Conservation (phyloP, 1,140 invertebrate genomes). For the Druon quercuslanigerum region DNA sequence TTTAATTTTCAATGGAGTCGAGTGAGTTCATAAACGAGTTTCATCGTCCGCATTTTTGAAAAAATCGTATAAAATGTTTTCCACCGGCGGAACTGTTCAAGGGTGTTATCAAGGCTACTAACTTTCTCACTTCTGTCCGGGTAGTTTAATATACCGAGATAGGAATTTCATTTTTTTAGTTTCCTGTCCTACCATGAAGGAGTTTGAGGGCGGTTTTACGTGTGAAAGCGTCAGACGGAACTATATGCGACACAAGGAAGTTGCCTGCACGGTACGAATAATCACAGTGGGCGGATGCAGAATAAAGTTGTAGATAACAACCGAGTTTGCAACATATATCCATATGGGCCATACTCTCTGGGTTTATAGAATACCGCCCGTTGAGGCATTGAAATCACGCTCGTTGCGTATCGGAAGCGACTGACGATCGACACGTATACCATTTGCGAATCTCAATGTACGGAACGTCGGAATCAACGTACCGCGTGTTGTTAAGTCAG, state of each 20-base stretch:
- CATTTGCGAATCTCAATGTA: slow-evolving; percentile 23
- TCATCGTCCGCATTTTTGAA: not conserved
- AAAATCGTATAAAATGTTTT: not conserved
- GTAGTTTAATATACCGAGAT: slow-evolving; percentile 1
- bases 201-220: not conserved
- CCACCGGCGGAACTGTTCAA: not conserved
- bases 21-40: not conserved
- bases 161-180: not conserved
- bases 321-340: slow-evolving; percentile 11
- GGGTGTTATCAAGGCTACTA: not conserved
- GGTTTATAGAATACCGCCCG: slow-evolving; percentile 25
- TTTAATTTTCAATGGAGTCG: slow-evolving; percentile 10
- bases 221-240: slow-evolving; percentile 6
- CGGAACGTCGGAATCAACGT: slow-evolving; percentile 2
- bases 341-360: not conserved
- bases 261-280: slow-evolving; percentile 16
- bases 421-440: slow-evolving; percentile 13
- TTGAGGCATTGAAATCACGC: slow-evolving; percentile 28
- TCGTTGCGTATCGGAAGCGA: slow-evolving; percentile 18
- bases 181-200: not conserved
- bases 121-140: not conserved
- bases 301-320: slow-evolving; percentile 25
- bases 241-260: slow-evolving; percentile 3
- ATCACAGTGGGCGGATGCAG: slow-evolving; percentile 10
- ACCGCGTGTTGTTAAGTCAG: slow-evolving; percentile 18